phyloP scores from a whole-genome alignment of 2,113 vertebrate species.

The Sylvia atricapilla region DNA sequence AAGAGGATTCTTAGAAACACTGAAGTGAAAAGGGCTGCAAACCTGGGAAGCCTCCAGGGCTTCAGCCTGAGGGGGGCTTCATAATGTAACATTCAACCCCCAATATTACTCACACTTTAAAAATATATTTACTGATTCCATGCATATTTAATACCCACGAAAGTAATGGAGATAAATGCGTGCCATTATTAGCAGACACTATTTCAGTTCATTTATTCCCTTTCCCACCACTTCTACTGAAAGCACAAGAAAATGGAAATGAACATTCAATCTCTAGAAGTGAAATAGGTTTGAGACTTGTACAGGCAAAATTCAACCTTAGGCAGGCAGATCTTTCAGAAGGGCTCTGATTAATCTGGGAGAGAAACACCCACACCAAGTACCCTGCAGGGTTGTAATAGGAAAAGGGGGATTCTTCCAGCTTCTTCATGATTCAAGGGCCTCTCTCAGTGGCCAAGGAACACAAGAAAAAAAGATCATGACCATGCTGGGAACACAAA shows the following conservation, averaged over 20 bases:
- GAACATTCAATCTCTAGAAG: background rate
- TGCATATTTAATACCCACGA: background rate
- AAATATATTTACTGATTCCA: background rate
- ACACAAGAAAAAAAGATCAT: background rate
- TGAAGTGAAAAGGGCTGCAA: background rate
- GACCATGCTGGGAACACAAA: background rate
- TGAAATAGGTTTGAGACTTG: background rate
- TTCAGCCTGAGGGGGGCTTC: background rate
- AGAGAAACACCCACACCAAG: background rate
- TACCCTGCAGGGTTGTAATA: fast-evolving
- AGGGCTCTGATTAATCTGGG: background rate
- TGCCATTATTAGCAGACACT: background rate
- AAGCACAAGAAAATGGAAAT: background rate
- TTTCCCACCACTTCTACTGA: background rate
- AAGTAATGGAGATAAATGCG: background rate
- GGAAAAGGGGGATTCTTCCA: fast-evolving
- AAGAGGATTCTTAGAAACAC: background rate
- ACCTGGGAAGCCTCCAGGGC: background rate
- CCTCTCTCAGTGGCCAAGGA: background rate
- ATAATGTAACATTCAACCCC: background rate
- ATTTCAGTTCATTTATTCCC: background rate
- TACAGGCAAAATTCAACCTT: background rate
- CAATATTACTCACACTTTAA: background rate
- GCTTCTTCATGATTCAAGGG: fast-evolving
- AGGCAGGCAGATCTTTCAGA: background rate